phyloP scores from a whole-genome alignment of 2,888 invertebrate species.

The Archaeoteleia sp. region DNA sequence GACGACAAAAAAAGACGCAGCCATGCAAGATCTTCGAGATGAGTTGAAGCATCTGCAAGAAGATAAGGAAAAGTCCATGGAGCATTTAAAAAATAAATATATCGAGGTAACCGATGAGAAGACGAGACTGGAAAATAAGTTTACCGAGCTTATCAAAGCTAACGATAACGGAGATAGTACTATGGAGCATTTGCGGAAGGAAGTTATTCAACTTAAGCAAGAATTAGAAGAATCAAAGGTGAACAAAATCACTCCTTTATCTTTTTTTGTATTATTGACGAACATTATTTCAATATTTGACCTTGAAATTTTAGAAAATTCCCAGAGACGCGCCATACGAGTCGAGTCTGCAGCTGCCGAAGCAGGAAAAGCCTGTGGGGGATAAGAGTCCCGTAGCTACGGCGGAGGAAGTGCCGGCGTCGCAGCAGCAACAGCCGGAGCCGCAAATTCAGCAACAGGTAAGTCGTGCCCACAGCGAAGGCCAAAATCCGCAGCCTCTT shows the following conservation, averaged over 20 bases:
- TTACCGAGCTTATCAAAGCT: conserved; percentile 60
- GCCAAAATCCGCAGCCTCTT: conserved; percentile 62
- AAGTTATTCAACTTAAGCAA: conserved; percentile 65
- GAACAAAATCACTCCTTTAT: conserved; percentile 12
- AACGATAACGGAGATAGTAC: conserved; percentile 58
- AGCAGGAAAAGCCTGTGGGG: conserved; percentile 1
- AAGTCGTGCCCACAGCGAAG: conserved; percentile 67
- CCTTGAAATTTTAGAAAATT: too few relatives aligned
- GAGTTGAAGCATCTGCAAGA: conserved; percentile 61
- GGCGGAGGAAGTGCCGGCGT: conserved; percentile 5
- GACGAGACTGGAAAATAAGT: conserved; percentile 62
- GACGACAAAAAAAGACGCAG: conserved; percentile 59
- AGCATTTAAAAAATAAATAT: conserved; percentile 67
- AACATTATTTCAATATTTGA: too few relatives aligned
- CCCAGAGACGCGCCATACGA: too few relatives aligned
- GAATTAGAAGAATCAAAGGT: conserved; percentile 66
- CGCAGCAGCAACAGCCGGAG: conserved; percentile 33
- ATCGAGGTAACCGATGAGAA: conserved; percentile 64
- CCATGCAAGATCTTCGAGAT: conserved; percentile 61
- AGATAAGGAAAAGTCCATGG: conserved; percentile 63
- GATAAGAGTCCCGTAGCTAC: conserved; percentile 2
- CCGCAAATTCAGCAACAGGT: conserved; percentile 66
- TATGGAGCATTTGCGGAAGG: conserved; percentile 65
- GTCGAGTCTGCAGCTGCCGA: conserved; percentile 3
- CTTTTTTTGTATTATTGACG: too few relatives aligned